Base-by-base conservation (phyloP, 2,888 invertebrate species). In the Cataglyphis albicans region DNA sequence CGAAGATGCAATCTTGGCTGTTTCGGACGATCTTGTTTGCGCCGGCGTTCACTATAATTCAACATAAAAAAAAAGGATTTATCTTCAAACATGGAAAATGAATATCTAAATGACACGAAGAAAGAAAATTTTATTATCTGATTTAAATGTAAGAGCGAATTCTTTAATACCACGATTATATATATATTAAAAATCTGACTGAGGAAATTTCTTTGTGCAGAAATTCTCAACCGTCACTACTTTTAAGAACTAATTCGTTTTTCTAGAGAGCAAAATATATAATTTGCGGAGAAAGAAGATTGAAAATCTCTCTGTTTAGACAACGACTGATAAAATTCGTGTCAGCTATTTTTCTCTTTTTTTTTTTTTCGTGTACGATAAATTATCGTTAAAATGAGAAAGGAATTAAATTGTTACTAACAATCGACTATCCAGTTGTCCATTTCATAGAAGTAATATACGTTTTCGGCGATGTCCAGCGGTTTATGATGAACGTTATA, bases 11-110 rank as follows among this genome's bases (percentile, higher is more conserved):
- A 73, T 97, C 96, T 59, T 95, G 93, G 65, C 97, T 97, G 93
- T 95, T 96, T 88, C 97, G 97, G 38, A 96, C 95, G 90, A 98
- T 96, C 18, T 95, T 95, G 93, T 97, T 98, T 90, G 95, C 94
- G 25, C 98, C 98, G 84, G 95, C 95, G 41, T 94, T 95, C 85
- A 98, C 94, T 92, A 92, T 12, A 72, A 78, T 18, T n/a, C 21
- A 63, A 25, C 18, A 1, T 68, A 52, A 25, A 38, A 52, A 7
- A 21, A 52, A n/a, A 29, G 29, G 7, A n/a, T 52, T 52, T 7
- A 52, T 2, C n/a, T 52, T n/a, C 52, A 2, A 4, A 63, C 25
- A 7, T 0, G 12, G 72, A 65, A 55, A 64, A 52, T 5, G 32
- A 4, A 10, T 32, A 7, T 38, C 21, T 21, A 9, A 12, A 64